A percentile compares a stretch with the other conserved stretches of the same genome.
Conservation (phyloP, 2,888 invertebrate species). For the Morpho achilles region DNA sequence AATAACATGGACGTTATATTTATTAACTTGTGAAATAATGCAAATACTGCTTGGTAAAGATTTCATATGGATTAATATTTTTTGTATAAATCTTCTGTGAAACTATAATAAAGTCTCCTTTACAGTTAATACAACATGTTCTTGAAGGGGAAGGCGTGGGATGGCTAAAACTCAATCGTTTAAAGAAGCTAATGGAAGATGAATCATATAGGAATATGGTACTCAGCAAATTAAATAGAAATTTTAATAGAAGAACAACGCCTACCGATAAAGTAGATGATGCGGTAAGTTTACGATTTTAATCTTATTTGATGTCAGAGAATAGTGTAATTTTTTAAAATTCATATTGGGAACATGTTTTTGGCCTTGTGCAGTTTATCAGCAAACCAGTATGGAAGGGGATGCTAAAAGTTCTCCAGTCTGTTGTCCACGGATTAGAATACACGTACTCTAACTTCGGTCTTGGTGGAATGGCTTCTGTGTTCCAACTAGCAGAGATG, state of each 20-base stretch:
- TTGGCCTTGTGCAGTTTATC: conserved; percentile 82
- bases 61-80: no score
- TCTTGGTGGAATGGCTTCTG: conserved; percentile 97
- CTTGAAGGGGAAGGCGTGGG: conserved; percentile 96
- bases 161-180: conserved; percentile 95
- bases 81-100: no score
- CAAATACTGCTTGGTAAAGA: no score
- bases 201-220: conserved; percentile 98
- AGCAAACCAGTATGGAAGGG: conserved; percentile 97
- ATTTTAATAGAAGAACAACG: conserved; percentile 94
- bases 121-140: conserved; percentile 87
- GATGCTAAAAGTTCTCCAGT: conserved; percentile 94
- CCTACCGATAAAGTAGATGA: conserved; percentile 98
- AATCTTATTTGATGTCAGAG: no score
- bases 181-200: conserved; percentile 98
- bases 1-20: no score
- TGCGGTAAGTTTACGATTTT: conserved; percentile 83
- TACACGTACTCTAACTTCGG: conserved; percentile 95
- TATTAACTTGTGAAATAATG: no score
- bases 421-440: conserved; percentile 94
- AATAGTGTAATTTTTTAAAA: no score
- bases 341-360: neutral
- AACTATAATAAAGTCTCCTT: conserved; percentile 8
- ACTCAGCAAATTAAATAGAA: conserved; percentile 95
- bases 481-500: conserved; percentile 97